These are phyloP conservation scores for Apamea crenata DNA, from an alignment of 2,888 invertebrate genomes.

Conservation along the genomic window DNA sequence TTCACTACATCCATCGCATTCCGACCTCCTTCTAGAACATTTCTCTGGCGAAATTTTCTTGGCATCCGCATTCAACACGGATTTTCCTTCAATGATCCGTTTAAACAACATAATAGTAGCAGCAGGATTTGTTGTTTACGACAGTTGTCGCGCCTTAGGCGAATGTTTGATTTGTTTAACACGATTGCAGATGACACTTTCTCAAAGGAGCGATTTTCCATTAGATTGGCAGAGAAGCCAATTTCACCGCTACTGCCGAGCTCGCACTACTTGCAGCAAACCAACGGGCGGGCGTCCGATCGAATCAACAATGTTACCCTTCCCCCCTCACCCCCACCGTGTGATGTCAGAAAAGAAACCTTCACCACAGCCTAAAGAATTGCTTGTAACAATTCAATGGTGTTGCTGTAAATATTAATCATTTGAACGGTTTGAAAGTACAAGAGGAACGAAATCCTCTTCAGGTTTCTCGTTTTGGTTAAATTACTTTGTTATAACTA, in stretches of 20 bases:
- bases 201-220: constrained; percentile 88
- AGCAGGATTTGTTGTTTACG: constrained; percentile 88
- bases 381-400: constrained; percentile 31
- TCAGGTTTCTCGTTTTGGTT: neutral
- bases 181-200: constrained; percentile 82
- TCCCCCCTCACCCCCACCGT: constrained; percentile 64
- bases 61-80: constrained; percentile 86
- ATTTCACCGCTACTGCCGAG: constrained; percentile 85
- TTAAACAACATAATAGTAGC: constrained; percentile 90
- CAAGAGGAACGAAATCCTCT: neutral
- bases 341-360: constrained; percentile 70
- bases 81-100: constrained; percentile 90
- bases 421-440: neutral
- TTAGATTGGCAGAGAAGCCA: constrained; percentile 88
- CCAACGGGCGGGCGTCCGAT: constrained; percentile 67
- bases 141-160: constrained; percentile 85
- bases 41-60: constrained; percentile 81
- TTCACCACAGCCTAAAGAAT: constrained; percentile 75
- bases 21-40: constrained; percentile 88
- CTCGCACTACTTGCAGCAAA: constrained; percentile 75
- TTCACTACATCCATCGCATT: constrained; percentile 87
- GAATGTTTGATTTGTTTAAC: constrained; percentile 87
- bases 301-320: constrained; percentile 73
- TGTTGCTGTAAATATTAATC: neutral
- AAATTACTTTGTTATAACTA: neutral